Conservation (phyloP, 1,140 invertebrate genomes). For the Schlechtendalia chinensis region DNA sequence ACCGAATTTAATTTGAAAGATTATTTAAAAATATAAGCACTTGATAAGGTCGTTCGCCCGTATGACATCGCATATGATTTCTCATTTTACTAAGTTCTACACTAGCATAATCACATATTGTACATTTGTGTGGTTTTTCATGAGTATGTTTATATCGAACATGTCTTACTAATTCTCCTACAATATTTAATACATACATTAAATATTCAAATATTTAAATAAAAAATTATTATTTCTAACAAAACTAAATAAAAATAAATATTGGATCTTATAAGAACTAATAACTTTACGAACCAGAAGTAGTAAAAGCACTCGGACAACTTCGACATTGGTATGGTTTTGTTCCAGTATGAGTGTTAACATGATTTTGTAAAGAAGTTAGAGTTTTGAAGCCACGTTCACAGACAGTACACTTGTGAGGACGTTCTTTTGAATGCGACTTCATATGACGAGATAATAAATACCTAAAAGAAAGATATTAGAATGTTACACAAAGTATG, state of each 20-base stretch:
- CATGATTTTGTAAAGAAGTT: conserved; percentile 90
- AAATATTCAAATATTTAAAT: neutral
- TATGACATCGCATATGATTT: conserved; percentile 67
- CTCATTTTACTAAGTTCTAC: conserved; percentile 68
- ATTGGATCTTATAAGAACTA: too few relatives aligned
- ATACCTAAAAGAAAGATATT: conserved; percentile 61
- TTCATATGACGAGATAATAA: conserved; percentile 91
- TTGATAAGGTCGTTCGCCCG: conserved; percentile 62
- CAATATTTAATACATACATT: too few relatives aligned
- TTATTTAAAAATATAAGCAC: conserved; percentile 51
- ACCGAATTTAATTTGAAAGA: neutral
- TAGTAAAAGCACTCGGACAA: conserved; percentile 91
- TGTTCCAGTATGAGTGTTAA: conserved; percentile 94
- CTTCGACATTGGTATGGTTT: conserved; percentile 93
- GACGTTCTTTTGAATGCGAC: conserved; percentile 89
- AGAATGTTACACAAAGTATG: neutral
- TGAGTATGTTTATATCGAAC: conserved; percentile 63
- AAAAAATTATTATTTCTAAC: neutral
- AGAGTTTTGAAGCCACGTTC: conserved; percentile 93
- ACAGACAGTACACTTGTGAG: conserved; percentile 92
- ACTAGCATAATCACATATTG: conserved; percentile 67
- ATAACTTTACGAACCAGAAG: conserved; percentile 67
- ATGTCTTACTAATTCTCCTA: conserved; percentile 51
- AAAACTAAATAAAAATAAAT: neutral
- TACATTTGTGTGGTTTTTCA: conserved; percentile 68